These are phyloP conservation scores for Parazoanthus atlanticus DNA, from an alignment of 92 coral and sea anemone genomes.

Conservation along the genomic window DNA sequence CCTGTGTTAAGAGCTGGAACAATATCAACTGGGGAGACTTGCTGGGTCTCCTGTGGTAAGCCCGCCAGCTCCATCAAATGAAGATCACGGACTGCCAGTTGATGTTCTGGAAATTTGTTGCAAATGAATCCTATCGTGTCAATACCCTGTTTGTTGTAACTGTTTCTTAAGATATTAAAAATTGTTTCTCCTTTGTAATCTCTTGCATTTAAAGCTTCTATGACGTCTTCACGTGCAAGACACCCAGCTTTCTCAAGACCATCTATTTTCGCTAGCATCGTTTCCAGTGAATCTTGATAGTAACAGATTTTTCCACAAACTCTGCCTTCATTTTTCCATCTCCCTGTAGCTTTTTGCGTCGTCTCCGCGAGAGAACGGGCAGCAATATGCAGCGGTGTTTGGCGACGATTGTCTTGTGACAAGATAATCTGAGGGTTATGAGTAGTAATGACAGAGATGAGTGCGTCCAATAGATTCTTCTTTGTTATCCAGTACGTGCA, in stretches of 20 bases:
- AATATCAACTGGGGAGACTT: slow-evolving; percentile 23
- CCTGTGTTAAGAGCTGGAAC: slow-evolving; percentile 26
- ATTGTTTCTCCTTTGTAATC: slow-evolving; percentile 26
- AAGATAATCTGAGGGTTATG: slow-evolving; percentile 31
- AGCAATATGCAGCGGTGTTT: slow-evolving; percentile 24
- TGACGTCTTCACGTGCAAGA: slow-evolving; percentile 29
- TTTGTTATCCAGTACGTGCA: slow-evolving; percentile 42
- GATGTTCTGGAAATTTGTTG: slow-evolving; percentile 15
- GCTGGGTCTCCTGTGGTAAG: slow-evolving; percentile 8
- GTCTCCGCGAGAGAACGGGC: slow-evolving; percentile 33
- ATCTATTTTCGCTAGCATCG: slow-evolving; percentile 23
- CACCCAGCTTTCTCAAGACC: slow-evolving; percentile 24
- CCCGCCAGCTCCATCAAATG: background rate
- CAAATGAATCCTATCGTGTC: slow-evolving; percentile 15
- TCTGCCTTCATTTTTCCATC: slow-evolving; percentile 17
- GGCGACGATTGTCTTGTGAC: slow-evolving; percentile 17
- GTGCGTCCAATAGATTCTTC: slow-evolving; percentile 21
- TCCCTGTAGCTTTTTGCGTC: slow-evolving; percentile 4
- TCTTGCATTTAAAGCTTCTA: slow-evolving; percentile 27
- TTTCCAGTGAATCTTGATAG: slow-evolving; percentile 33
- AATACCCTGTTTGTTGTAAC: slow-evolving; percentile 8
- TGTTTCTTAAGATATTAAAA: slow-evolving; percentile 18
- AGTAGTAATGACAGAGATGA: slow-evolving; percentile 11
- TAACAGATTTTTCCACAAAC: slow-evolving; percentile 34
- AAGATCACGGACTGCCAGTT: background rate